phyloP scores from a whole-genome alignment of 2,797 vertebrate species.

The Lacerta agilis region DNA sequence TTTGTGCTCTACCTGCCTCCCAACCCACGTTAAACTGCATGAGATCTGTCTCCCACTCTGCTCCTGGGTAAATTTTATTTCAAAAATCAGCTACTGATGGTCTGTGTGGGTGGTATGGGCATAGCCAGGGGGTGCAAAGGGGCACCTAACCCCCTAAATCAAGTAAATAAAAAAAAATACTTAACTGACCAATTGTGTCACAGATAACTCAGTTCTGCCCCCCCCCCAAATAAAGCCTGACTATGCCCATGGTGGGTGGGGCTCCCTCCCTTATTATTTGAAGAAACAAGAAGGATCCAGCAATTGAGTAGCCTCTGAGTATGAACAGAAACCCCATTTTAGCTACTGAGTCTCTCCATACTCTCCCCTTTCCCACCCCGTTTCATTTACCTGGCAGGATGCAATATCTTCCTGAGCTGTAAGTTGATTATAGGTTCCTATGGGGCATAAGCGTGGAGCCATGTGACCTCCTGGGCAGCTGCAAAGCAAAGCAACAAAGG shows the following conservation, averaged over 20 bases:
- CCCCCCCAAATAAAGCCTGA: too few species aligned
- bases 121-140: too few species aligned
- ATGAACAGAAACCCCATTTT: not conserved
- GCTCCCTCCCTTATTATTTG: not conserved
- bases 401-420: constrained; percentile 73
- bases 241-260: too few species aligned
- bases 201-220: too few species aligned
- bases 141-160: too few species aligned
- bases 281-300: not conserved
- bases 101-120: too few species aligned
- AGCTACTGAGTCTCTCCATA: accelerated
- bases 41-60: not conserved
- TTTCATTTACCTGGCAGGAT: constrained; percentile 83
- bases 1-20: too few species aligned
- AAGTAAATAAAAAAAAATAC: too few species aligned
- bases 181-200: too few species aligned
- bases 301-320: accelerated
- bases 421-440: constrained; percentile 80
- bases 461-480: constrained; percentile 81
- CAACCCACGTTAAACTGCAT: not conserved
- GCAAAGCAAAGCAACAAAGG: not conserved
- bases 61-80: not conserved
- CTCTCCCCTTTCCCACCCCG: not conserved
- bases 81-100: not conserved
- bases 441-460: constrained; percentile 80